Conservation (phyloP, 1,140 invertebrate genomes). For the Metaphire vulgaris region DNA sequence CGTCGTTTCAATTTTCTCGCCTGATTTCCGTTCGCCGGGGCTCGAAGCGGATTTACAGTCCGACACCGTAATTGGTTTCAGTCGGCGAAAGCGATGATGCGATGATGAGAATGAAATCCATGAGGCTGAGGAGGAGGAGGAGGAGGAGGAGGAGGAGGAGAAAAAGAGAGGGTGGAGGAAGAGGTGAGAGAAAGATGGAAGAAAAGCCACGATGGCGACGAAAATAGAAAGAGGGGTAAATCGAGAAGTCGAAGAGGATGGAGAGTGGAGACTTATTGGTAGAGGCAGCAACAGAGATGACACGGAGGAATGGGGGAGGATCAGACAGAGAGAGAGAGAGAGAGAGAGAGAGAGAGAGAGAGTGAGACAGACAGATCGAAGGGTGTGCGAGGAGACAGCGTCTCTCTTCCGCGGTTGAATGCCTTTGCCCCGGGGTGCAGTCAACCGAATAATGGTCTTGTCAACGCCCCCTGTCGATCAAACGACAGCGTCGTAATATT, state of each 20-base stretch:
- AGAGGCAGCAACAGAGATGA: too few species aligned
- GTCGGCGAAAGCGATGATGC: background rate
- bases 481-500: background rate
- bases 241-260: too few species aligned
- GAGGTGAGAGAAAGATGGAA: too few species aligned
- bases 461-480: background rate
- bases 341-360: background rate
- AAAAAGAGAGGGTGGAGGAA: too few species aligned
- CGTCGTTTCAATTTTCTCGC: background rate
- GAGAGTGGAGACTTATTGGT: too few species aligned
- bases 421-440: background rate
- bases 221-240: too few species aligned
- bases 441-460: background rate
- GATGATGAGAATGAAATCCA: background rate
- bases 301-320: background rate
- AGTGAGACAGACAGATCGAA: background rate
- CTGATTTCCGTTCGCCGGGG: background rate
- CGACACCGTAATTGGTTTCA: background rate
- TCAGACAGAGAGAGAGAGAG: background rate
- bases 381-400: background rate
- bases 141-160: background rate
- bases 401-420: background rate
- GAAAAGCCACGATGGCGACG: too few species aligned
- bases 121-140: too few species aligned
- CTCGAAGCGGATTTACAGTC: background rate